Base-by-base conservation (phyloP, 2,113 vertebrate species). In the Chlorodrepanis virens region DNA sequence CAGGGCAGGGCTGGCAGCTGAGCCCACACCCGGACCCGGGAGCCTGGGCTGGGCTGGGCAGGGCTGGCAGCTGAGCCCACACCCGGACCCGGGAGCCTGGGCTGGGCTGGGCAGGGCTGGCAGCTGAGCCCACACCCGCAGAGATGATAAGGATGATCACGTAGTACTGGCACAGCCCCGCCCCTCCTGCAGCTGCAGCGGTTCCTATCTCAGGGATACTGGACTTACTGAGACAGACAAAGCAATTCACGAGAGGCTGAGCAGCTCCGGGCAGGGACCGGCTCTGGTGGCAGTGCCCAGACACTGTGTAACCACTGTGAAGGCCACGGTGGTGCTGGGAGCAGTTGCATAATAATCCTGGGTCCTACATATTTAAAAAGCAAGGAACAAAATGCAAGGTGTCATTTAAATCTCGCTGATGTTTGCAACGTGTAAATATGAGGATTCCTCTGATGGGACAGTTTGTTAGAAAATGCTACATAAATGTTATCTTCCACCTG, bases 141-240 rank as follows among this genome's bases (percentile, higher is more conserved):
- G 74, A 44, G 4, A 25, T 50, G 27, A 10, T 4, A 39, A 39
- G 37, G 40, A 15, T 42, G 52, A 19, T 53, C 40, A 11, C 25
- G 50, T 27, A 44, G 44, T 18, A 2, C 52, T 2, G 35, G 97
- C 96, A 94, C 96, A 94, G 94, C 92, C 79, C 47, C 95, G 61
- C 95, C 96, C 96, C 93, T 95, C 94, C 53, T 56, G 31, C 96
- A 87, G 70, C 93, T 95, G 89, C 98, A 98, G 98, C 95, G 97
- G 98, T 97, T 98, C 98, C 98, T 98, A 97, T 98, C 98, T 98
- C 98, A 98, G 98, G 98, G 98, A 98, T 98, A 97, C 97, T 96
- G 97, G 97, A 98, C 97, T 98, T 97, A 91, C 90, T 74, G 93
- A 94, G 85, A 94, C 97, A 97, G 97, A 97, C 79, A 91, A 97